These are phyloP conservation scores for Peromyscus aztecus DNA, from an alignment of 2,797 vertebrate genomes.

Conservation along the genomic window DNA sequence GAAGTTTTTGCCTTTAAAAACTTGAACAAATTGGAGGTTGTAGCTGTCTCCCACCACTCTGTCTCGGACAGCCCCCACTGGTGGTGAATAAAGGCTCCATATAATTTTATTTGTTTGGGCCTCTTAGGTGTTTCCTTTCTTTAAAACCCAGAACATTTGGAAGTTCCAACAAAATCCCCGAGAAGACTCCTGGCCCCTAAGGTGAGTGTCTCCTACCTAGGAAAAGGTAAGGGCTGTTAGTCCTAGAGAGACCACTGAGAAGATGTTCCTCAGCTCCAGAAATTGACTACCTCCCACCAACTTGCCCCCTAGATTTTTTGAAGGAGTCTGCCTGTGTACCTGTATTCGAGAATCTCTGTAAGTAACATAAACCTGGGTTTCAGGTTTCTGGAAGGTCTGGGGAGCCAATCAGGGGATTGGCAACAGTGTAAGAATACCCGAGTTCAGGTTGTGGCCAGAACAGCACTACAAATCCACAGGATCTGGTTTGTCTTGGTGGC, in stretches of 20 bases:
- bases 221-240: background rate
- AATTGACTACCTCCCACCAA: background rate
- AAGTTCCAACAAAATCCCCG: background rate
- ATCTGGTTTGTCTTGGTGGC: background rate
- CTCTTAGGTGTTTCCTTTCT: background rate
- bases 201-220: background rate
- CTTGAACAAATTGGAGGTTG: background rate
- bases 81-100: background rate
- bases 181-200: background rate
- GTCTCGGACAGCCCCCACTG: background rate
- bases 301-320: background rate
- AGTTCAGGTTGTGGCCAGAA: background rate
- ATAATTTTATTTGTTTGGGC: background rate
- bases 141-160: background rate
- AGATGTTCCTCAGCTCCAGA: background rate
- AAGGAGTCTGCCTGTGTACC: background rate
- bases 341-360: background rate
- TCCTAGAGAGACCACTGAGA: background rate
- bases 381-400: background rate
- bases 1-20: too few relatives aligned
- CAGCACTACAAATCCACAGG: background rate
- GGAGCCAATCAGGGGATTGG: background rate
- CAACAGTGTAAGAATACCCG: background rate
- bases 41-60: background rate
- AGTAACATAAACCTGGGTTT: background rate